Conservation (phyloP, 2,888 invertebrate genomes). For the Melipona bicolor region DNA sequence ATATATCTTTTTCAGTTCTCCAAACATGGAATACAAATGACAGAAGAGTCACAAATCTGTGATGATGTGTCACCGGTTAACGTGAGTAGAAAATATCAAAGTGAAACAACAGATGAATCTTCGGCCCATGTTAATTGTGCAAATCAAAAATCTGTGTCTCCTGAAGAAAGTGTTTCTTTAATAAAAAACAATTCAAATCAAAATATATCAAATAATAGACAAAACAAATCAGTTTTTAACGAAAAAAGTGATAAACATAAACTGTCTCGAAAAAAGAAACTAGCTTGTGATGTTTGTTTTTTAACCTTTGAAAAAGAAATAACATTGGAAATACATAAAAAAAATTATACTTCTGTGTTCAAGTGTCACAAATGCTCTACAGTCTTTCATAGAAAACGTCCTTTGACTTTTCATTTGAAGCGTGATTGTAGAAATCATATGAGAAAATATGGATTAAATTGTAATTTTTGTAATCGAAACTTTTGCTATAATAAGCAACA, state of each 20-base stretch:
- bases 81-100: background rate
- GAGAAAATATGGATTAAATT: background rate
- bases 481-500: conserved; percentile 3
- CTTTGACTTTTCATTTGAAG: background rate
- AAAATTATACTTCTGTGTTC: background rate
- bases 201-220: no score
- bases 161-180: background rate
- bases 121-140: background rate
- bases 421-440: rapidly evolving
- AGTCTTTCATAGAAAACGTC: rapidly evolving
- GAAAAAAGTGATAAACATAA: background rate
- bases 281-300: conserved; percentile 22
- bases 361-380: background rate
- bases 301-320: background rate
- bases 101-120: background rate
- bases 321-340: background rate
- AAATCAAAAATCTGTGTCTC: background rate
- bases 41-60: conserved; percentile 39
- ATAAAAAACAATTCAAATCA: background rate
- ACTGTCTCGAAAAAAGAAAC: rapidly evolving
- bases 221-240: background rate
- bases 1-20: conserved; percentile 53
- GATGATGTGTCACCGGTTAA: no score
- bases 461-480: conserved; percentile 43
- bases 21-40: conserved; percentile 32